Evolutionary conservation across 2,113 vertebrate species (phyloP).

Genomic region (Vicugna pacos): DNA sequence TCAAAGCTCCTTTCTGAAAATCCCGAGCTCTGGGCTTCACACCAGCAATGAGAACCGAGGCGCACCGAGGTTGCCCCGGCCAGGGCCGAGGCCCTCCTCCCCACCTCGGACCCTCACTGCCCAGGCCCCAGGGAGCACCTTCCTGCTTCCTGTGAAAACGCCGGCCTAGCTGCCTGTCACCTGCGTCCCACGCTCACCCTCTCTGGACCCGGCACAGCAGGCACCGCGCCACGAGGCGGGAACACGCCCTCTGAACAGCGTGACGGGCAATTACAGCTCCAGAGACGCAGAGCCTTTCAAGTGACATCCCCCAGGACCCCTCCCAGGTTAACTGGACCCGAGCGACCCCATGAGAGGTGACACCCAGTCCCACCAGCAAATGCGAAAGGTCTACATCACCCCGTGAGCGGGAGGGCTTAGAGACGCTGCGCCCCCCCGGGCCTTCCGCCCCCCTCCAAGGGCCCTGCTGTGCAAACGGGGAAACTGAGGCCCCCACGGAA

Average conservation of each 20-base stretch:
- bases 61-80: rapidly evolving
- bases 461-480: neutral
- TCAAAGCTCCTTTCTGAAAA: neutral
- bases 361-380: too few relatives aligned
- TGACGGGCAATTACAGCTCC: too few relatives aligned
- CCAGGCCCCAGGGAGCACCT: neutral
- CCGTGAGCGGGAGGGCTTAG: neutral
- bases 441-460: neutral
- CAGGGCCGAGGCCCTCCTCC: neutral
- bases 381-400: rapidly evolving
- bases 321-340: neutral
- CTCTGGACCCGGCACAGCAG: neutral
- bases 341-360: neutral
- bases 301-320: neutral
- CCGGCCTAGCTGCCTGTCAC: too few relatives aligned
- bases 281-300: neutral
- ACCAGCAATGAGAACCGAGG: neutral
- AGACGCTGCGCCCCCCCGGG: neutral
- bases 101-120: neutral
- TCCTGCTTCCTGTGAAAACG: rapidly evolving
- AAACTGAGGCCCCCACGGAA: neutral
- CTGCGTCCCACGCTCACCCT: neutral
- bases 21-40: neutral
- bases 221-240: neutral
- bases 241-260: too few relatives aligned